Conservation (phyloP, 2,888 invertebrate species). For the Caenorhabditis wallacei region DNA sequence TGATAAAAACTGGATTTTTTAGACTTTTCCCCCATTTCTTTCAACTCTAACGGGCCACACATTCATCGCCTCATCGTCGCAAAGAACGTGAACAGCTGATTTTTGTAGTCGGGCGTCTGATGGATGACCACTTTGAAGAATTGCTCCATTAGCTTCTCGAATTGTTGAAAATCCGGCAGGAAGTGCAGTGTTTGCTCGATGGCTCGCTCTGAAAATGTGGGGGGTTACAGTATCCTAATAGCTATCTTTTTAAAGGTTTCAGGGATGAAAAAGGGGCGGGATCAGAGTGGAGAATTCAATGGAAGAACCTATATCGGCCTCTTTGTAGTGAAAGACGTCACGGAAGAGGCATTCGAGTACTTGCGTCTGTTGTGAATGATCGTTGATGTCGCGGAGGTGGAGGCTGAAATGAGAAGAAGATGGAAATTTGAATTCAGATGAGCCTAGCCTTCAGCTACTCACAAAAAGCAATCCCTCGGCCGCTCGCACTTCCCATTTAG, state of each 20-base stretch:
- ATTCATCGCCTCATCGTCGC: slow-evolving; percentile 32
- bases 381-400: slow-evolving; percentile 38
- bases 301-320: slow-evolving; percentile 57
- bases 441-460: background rate
- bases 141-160: slow-evolving; percentile 40
- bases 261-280: background rate
- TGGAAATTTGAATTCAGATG: background rate
- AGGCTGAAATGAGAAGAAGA: slow-evolving; percentile 37
- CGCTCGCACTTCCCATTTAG: slow-evolving; percentile 52
- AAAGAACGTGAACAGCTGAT: slow-evolving; percentile 29
- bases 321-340: slow-evolving; percentile 43
- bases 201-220: slow-evolving; percentile 25
- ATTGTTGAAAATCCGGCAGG: slow-evolving; percentile 28
- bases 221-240: background rate
- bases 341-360: slow-evolving; percentile 51
- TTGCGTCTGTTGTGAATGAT: background rate
- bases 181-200: slow-evolving; percentile 22
- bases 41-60: background rate
- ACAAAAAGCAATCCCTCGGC: slow-evolving; percentile 44
- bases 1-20: too few relatives aligned
- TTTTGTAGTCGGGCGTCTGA: slow-evolving; percentile 19
- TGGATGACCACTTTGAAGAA: slow-evolving; percentile 33
- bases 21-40: too few relatives aligned
- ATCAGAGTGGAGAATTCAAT: background rate
- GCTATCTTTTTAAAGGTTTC: too few relatives aligned